Percentiles rank a stretch among this genome's conserved stretches.
Evolutionary conservation across 1,140 invertebrate species (phyloP).

Genomic region (Papilio xuthus): DNA sequence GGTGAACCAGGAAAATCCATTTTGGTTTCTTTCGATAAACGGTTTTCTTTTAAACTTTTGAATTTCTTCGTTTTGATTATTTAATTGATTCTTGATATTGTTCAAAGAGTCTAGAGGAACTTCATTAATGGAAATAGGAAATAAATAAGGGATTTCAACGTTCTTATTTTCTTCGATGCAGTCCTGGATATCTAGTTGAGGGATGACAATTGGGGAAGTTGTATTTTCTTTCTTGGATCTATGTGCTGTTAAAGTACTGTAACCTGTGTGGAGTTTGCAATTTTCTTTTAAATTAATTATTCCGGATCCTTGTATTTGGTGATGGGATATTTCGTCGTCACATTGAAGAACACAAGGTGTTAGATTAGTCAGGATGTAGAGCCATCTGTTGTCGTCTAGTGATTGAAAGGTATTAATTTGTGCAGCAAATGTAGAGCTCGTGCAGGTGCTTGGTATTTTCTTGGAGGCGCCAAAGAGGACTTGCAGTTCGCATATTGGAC

Average conservation of each 20-base stretch:
- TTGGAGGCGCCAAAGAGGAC: constrained; percentile 39
- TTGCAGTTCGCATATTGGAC: constrained; percentile 47
- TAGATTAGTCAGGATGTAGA: constrained; percentile 42
- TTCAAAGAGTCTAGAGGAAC: constrained; percentile 39
- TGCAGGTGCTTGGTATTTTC: constrained; percentile 41
- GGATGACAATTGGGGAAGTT: constrained; percentile 31
- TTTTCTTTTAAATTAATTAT: constrained; percentile 42
- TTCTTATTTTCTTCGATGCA: constrained; percentile 31
- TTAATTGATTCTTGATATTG: constrained; percentile 35
- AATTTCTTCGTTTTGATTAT: constrained; percentile 32
- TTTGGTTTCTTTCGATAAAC: background rate
- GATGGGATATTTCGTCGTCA: constrained; percentile 41
- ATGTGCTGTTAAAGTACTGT: constrained; percentile 41
- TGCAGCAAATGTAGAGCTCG: constrained; percentile 45
- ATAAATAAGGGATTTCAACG: constrained; percentile 21
- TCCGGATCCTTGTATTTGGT: constrained; percentile 43
- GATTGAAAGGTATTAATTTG: constrained; percentile 45
- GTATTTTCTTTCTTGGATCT: background rate
- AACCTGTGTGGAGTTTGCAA: constrained; percentile 45
- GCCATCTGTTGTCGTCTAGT: constrained; percentile 47
- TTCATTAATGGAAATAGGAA: constrained; percentile 38
- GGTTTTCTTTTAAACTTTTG: background rate
- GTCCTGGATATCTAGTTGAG: constrained; percentile 33
- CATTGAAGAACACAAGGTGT: constrained; percentile 43
- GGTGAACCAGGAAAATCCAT: background rate